These are phyloP conservation scores for Dasysyrphus albostriatus DNA, from an alignment of 2,888 invertebrate genomes.

Conservation along the genomic window DNA sequence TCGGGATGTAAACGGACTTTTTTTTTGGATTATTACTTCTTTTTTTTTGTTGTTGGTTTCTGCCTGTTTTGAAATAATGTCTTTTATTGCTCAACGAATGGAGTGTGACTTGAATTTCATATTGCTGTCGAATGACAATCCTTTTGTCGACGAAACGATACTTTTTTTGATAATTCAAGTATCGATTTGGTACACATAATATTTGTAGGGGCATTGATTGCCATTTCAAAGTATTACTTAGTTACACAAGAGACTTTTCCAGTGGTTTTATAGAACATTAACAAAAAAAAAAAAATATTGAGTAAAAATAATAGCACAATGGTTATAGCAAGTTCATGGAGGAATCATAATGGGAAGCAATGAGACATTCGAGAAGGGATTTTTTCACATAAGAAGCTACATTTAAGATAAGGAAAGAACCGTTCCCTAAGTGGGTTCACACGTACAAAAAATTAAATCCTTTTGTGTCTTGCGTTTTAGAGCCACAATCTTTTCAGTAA, in stretches of 20 bases:
- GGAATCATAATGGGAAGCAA: no score
- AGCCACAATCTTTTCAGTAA: no score
- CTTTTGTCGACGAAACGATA: conserved; percentile 47
- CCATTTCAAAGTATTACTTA: conserved; percentile 52
- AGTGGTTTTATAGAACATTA: not conserved
- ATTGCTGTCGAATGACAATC: conserved; percentile 36
- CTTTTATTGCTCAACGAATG: conserved; percentile 65
- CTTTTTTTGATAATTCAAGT: conserved; percentile 45
- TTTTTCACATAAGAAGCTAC: no score
- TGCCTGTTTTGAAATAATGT: conserved; percentile 64
- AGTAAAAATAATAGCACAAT: not conserved
- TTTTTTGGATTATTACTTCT: conserved; percentile 36
- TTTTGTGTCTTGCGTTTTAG: no score
- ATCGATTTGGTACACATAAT: conserved; percentile 57
- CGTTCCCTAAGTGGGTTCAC: no score
- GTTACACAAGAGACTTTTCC: conserved; percentile 29
- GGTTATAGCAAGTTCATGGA: not conserved
- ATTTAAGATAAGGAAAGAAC: no score
- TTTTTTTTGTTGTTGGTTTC: not conserved
- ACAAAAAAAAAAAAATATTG: not conserved
- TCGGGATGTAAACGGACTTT: conserved; percentile 42
- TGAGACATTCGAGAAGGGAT: no score
- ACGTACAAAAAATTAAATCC: no score
- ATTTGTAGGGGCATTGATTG: conserved; percentile 50
- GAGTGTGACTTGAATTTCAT: conserved; percentile 49